Conservation (phyloP, 2,797 vertebrate genomes). For the Peromyscus melanophrys region DNA sequence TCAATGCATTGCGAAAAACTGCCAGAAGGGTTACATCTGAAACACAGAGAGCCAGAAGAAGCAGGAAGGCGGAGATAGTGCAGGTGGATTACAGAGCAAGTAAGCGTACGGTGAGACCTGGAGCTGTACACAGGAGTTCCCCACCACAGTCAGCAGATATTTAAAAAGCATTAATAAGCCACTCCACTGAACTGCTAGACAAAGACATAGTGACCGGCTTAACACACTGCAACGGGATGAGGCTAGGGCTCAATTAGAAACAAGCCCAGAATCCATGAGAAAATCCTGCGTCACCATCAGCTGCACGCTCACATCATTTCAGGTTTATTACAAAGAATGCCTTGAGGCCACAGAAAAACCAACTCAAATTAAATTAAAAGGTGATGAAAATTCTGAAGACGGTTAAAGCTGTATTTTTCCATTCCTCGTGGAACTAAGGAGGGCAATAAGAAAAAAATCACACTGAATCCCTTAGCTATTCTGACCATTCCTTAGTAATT, state of each 20-base stretch:
- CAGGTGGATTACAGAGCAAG: neutral
- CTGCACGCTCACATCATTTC: conserved; percentile 65
- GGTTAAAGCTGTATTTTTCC: conserved; percentile 76
- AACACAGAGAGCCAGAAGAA: neutral
- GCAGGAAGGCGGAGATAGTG: conserved; percentile 31
- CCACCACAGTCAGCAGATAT: neutral
- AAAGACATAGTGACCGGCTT: conserved; percentile 35
- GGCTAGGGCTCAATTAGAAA: conserved; percentile 58
- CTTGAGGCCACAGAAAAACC: conserved; percentile 62
- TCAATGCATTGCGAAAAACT: neutral
- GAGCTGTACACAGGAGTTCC: neutral
- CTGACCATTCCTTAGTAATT: conserved; percentile 54
- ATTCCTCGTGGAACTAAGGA: conserved; percentile 66
- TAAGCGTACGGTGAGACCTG: neutral
- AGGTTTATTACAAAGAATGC: conserved; percentile 70
- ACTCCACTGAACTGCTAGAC: conserved; percentile 22
- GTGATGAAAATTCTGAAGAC: conserved; percentile 72
- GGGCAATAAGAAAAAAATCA: conserved; percentile 75
- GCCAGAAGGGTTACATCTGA: neutral
- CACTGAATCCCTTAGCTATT: conserved; percentile 54
- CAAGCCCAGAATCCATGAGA: conserved; percentile 67
- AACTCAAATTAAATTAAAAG: conserved; percentile 77
- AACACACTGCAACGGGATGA: conserved; percentile 52
- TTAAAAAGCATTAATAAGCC: neutral
- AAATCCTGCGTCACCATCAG: conserved; percentile 38